A percentile compares a stretch with the other conserved stretches of the same genome.
Evolutionary conservation across 2,113 vertebrate genomes (phyloP).

Genomic region (Tringa solitaria): DNA sequence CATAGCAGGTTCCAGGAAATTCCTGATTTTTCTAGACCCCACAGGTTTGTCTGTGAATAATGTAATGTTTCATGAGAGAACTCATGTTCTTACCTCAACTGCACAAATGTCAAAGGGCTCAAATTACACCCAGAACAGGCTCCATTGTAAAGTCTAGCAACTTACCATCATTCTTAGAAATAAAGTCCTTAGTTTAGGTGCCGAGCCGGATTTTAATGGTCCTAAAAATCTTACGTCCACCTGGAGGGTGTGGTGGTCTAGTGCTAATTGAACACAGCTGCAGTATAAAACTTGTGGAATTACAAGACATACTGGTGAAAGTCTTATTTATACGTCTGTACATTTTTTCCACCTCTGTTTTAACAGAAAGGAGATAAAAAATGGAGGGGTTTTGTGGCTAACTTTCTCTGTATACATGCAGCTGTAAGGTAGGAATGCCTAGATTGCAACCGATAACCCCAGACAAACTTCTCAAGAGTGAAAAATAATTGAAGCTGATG

Average conservation of each 20-base stretch:
- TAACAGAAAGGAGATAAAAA: background rate
- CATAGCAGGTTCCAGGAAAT: background rate
- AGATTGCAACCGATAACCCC: background rate
- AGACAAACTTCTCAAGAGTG: background rate
- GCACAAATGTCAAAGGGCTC: background rate
- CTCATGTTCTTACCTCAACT: background rate
- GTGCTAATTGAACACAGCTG: conserved; percentile 15
- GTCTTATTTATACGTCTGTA: background rate
- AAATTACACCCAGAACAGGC: background rate
- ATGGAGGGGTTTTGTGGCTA: background rate
- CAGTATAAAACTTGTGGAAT: background rate
- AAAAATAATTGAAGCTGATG: background rate
- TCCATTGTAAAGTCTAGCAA: background rate
- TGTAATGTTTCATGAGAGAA: background rate
- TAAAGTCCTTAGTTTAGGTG: background rate
- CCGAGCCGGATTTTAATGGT: background rate
- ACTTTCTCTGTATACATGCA: background rate
- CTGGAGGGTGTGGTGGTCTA: background rate
- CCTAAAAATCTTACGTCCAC: background rate
- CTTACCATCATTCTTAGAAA: background rate
- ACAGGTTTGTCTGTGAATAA: background rate
- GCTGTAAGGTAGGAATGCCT: background rate
- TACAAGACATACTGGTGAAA: background rate
- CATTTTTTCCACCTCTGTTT: background rate
- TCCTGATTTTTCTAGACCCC: background rate